Percentiles rank a stretch among this genome's conserved stretches.
Conservation (phyloP, 2,113 vertebrate species). For the Pungitius pungitius region DNA sequence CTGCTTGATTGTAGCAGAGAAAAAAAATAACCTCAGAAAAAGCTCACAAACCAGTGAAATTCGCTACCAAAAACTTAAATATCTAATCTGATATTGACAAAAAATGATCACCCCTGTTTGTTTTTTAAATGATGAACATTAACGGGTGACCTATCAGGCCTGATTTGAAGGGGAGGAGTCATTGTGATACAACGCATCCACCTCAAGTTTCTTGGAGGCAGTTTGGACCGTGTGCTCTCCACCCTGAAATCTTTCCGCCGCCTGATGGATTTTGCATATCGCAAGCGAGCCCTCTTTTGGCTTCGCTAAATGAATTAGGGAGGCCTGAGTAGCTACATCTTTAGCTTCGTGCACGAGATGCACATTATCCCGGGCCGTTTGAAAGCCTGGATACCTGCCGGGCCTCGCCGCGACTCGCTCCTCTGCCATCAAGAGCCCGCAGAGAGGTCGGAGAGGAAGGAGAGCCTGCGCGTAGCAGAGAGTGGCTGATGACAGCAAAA, state of each 20-base stretch:
- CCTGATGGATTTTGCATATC: conserved; percentile 63
- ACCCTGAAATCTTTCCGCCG: conserved; percentile 39
- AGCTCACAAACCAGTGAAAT: conserved; percentile 10
- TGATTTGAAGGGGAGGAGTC: conserved; percentile 34
- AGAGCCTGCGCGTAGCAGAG: conserved; percentile 50
- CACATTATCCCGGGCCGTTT: conserved; percentile 67
- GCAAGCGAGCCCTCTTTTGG: conserved; percentile 52
- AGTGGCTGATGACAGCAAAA: conserved; percentile 67
- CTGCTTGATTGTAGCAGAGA: conserved; percentile 30
- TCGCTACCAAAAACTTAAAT: conserved; percentile 4
- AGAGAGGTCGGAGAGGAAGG: conserved; percentile 58
- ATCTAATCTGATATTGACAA: conserved; percentile 8
- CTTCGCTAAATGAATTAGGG: conserved; percentile 69
- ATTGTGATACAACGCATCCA: conserved; percentile 22
- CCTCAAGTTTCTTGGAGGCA: conserved; percentile 30
- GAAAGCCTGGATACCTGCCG: conserved; percentile 73
- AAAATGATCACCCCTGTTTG: conserved; percentile 10
- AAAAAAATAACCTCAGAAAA: conserved; percentile 22
- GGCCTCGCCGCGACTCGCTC: conserved; percentile 51
- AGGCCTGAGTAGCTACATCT: conserved; percentile 69
- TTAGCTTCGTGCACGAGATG: conserved; percentile 63
- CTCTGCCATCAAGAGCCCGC: conserved; percentile 61
- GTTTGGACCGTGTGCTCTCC: conserved; percentile 48
- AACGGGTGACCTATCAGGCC: conserved; percentile 11
- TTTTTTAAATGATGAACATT: background rate